Evolutionary conservation across 2,113 vertebrate genomes (phyloP).

Genomic region (Pedetes capensis): DNA sequence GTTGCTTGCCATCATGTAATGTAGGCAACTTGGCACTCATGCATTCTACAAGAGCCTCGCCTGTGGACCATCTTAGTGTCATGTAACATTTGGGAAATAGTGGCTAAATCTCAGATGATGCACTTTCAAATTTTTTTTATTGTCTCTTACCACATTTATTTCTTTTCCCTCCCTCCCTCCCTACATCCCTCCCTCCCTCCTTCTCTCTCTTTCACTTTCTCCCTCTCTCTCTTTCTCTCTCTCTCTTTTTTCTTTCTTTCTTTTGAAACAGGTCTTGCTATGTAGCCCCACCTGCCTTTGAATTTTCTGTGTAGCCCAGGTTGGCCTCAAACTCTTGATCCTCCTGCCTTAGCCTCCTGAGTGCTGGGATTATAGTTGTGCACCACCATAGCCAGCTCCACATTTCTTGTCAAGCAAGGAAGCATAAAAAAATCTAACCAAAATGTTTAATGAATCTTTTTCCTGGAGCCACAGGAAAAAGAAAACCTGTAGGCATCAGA

Average conservation of each 20-base stretch:
- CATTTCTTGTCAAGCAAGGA: not conserved
- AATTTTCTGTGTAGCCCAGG: not conserved
- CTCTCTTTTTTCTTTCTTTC: not conserved
- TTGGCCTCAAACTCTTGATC: not conserved
- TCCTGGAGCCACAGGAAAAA: not conserved
- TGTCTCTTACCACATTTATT: not conserved
- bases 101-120: not conserved
- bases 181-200: not conserved
- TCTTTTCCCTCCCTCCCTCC: not conserved
- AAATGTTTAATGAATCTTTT: not conserved
- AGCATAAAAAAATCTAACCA: not conserved
- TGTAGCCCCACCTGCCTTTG: not conserved
- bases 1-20: not conserved
- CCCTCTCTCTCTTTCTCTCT: not conserved
- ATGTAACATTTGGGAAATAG: not conserved
- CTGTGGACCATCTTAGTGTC: not conserved
- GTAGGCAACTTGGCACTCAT: not conserved
- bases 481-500: not conserved
- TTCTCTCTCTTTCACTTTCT: too few relatives aligned
- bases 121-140: not conserved
- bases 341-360: not conserved
- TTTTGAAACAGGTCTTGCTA: not conserved
- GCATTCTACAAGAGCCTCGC: not conserved
- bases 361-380: not conserved
- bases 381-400: not conserved